Evolutionary conservation across 2,113 vertebrate genomes (phyloP).

Genomic region (Rhombomys opimus): DNA sequence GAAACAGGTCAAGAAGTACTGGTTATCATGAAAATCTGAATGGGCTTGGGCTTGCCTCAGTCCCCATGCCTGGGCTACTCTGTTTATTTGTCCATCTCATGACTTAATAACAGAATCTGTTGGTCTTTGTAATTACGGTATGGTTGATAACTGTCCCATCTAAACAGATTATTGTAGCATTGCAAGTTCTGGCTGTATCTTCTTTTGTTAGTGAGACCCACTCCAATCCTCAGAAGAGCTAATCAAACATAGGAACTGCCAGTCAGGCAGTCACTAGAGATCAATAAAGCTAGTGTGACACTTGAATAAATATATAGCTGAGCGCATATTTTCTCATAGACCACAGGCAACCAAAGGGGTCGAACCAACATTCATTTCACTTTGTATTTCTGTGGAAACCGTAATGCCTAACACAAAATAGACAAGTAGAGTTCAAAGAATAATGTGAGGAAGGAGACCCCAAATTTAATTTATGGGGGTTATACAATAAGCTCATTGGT

Average conservation of each 20-base stretch:
- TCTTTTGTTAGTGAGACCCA: background rate
- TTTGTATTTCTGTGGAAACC: background rate
- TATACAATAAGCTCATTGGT: background rate
- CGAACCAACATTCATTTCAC: background rate
- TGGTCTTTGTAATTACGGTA: background rate
- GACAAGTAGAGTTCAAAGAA: background rate
- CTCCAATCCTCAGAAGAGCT: background rate
- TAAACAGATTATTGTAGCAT: background rate
- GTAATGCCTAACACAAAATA: background rate
- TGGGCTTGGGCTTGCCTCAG: fast-evolving
- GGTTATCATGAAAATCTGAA: background rate
- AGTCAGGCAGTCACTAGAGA: background rate
- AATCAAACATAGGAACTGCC: background rate
- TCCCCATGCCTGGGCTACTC: fast-evolving
- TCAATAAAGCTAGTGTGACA: background rate
- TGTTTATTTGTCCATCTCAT: background rate
- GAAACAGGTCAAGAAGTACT: background rate
- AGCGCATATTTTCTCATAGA: background rate
- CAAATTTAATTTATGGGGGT: background rate
- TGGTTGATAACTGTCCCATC: background rate
- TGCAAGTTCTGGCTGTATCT: background rate
- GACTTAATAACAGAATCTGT: background rate
- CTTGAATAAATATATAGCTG: background rate
- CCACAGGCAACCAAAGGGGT: background rate
- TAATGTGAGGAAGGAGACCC: background rate